Percentiles rank a stretch among this genome's conserved stretches.
These are phyloP conservation scores for Pseudoatta argentina DNA, from an alignment of 1,140 invertebrate genomes.

Conservation along the genomic window DNA sequence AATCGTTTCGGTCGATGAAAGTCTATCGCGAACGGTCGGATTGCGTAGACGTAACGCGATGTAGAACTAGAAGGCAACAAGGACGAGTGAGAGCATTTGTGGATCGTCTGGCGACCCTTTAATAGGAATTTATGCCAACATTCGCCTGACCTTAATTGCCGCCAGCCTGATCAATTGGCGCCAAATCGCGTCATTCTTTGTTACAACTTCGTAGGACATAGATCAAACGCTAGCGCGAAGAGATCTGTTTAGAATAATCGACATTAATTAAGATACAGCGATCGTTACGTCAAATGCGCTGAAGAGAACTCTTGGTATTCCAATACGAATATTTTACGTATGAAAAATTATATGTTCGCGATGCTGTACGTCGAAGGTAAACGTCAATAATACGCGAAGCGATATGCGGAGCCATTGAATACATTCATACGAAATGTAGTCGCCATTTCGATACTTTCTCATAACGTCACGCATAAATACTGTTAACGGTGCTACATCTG, in stretches of 20 bases:
- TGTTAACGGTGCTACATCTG: conserved; percentile 45
- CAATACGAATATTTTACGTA: not conserved
- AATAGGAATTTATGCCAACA: conserved; percentile 75
- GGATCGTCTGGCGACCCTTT: conserved; percentile 61
- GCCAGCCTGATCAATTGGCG: conserved; percentile 70
- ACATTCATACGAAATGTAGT: conserved; percentile 28
- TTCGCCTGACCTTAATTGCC: conserved; percentile 70
- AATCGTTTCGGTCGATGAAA: not conserved
- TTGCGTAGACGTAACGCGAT: conserved; percentile 1
- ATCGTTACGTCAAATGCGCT: not conserved
- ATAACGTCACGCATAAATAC: conserved; percentile 30
- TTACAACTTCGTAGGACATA: conserved; percentile 16
- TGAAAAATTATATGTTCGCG: conserved; percentile 9
- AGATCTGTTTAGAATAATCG: not conserved
- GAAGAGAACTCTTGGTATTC: not conserved
- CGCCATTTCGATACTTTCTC: conserved; percentile 52
- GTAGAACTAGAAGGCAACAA: conserved; percentile 30
- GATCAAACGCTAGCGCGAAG: conserved; percentile 13
- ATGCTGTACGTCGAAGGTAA: conserved; percentile 16
- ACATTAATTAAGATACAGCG: conserved; percentile 17
- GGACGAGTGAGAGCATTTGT: conserved; percentile 28
- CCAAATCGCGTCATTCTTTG: conserved; percentile 39
- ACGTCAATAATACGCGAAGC: not conserved
- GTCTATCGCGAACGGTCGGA: not conserved
- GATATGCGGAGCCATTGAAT: conserved; percentile 12